Evolutionary conservation across 2,888 invertebrate genomes (phyloP), one percentile per base, ranked within the genome.

Genomic region (Ypsolopha scabrella): DNA sequence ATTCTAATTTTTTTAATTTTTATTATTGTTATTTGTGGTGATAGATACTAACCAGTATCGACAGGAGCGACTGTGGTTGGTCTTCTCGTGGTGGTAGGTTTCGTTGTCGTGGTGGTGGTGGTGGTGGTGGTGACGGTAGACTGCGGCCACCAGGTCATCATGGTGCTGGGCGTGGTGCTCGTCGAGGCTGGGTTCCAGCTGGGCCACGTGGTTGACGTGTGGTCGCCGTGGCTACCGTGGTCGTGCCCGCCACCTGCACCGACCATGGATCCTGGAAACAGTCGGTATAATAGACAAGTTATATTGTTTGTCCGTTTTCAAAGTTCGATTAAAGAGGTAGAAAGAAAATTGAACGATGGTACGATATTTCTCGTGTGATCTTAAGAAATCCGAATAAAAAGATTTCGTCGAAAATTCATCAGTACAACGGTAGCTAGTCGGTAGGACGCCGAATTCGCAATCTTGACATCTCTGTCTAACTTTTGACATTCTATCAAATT

Each of bases 131-230:
- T 64, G 8, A 72, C 71, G 6, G 71, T 59, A 6, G 77, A 58
- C 14, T 68, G 68, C 0, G 74, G 68, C 78, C 77, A 78, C 79
- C 79, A 79, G 6, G 76, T 75, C 55, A 72, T 72, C 2, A 67
- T 66, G 1, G 77, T 74, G 53, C 66, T 65, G 35, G 63, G 61
- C 2, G 72, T 75, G 35, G 81, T 78, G 8, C 47, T 52, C 14
- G 51, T 9, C n/a, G 73, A 62, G 6, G 74, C 60, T 0, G 78
- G 72, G 50, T 64, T 71, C 81, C 87, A 87, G 63, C 77, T 79
- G 0, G 86, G 81, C 67, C 87, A 80, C 0, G 81, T 78, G 4
- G 87, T 85, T 1, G 82, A 57, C 55, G 79, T 58, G 67, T 80
- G 63, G 6, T 79, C 62, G 9, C 60, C 60, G 52, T 68, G 73